phyloP scores from a whole-genome alignment of 2,888 invertebrate species.

The Matsumyia berberina region DNA sequence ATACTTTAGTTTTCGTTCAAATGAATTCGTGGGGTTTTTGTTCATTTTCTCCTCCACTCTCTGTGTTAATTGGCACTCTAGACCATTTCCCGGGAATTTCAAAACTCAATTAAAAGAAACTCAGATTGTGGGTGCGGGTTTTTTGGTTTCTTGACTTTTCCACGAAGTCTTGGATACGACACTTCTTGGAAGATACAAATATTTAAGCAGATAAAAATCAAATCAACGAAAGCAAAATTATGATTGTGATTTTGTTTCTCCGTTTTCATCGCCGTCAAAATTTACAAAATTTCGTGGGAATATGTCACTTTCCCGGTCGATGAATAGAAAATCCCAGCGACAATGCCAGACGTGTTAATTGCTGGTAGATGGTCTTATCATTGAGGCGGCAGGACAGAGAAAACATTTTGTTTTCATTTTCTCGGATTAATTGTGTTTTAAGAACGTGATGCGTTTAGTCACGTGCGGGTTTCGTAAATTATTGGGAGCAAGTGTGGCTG shows the following conservation, averaged over 20 bases:
- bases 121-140: background rate
- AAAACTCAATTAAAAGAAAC: constrained; percentile 25
- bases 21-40: constrained; percentile 10
- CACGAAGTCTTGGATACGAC: background rate
- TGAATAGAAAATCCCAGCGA: constrained; percentile 28
- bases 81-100: no score
- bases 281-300: constrained; percentile 9
- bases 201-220: constrained; percentile 26
- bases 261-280: background rate
- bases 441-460: constrained; percentile 62
- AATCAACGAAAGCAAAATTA: constrained; percentile 20
- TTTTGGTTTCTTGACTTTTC: constrained; percentile 12
- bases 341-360: constrained; percentile 59
- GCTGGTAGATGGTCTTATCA: constrained; percentile 59
- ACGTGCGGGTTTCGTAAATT: constrained; percentile 56
- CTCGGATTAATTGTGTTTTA: constrained; percentile 54
- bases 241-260: no score
- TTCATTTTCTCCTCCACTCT: background rate
- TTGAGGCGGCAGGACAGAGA: constrained; percentile 29
- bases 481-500: constrained; percentile 47
- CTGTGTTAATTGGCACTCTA: constrained; percentile 23
- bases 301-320: constrained; percentile 8
- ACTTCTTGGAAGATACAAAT: constrained; percentile 23
- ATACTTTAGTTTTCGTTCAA: constrained; percentile 63
- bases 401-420: constrained; percentile 51